Percentiles rank a stretch among this genome's conserved stretches.
phyloP scores from a whole-genome alignment of 2,797 vertebrate species.

The Staurois parvus region DNA sequence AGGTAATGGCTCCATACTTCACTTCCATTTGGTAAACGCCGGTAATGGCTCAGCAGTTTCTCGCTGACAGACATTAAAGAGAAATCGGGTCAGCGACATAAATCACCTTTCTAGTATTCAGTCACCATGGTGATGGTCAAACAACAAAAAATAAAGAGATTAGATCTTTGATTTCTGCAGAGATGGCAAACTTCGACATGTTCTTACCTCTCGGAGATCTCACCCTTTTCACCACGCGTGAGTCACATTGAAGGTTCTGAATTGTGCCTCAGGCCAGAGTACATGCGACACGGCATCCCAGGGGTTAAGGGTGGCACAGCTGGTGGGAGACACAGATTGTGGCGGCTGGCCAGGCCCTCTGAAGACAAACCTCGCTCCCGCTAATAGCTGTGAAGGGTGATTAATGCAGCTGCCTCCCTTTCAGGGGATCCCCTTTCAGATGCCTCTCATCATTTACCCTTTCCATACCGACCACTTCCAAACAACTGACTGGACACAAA shows the following conservation, averaged over 20 bases:
- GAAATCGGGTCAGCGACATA: not conserved
- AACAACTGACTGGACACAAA: not conserved
- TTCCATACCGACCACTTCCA: conserved; percentile 9
- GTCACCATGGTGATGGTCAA: too few relatives aligned
- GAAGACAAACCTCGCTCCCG: conserved; percentile 47
- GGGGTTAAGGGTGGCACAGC: conserved; percentile 60
- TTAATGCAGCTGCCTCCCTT: conserved; percentile 56
- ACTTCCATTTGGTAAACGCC: too few relatives aligned
- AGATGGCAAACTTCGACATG: conserved; percentile 16
- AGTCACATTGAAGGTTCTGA: too few relatives aligned
- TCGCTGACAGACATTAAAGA: too few relatives aligned
- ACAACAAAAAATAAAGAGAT: conserved; percentile 37
- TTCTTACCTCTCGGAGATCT: too few relatives aligned
- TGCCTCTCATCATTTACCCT: conserved; percentile 50
- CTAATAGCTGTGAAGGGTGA: conserved; percentile 53
- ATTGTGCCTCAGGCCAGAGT: not conserved
- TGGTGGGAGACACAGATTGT: conserved; percentile 55
- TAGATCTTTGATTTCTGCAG: conserved; percentile 28
- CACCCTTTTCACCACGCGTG: too few relatives aligned
- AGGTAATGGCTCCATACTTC: too few relatives aligned
- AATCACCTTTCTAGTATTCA: not conserved
- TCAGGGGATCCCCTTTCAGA: conserved; percentile 56
- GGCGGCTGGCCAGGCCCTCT: conserved; percentile 45
- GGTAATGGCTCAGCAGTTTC: too few relatives aligned
- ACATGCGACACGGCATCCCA: not conserved